phyloP scores from a whole-genome alignment of 2,113 vertebrate genomes.

The Crotalus helleri region DNA sequence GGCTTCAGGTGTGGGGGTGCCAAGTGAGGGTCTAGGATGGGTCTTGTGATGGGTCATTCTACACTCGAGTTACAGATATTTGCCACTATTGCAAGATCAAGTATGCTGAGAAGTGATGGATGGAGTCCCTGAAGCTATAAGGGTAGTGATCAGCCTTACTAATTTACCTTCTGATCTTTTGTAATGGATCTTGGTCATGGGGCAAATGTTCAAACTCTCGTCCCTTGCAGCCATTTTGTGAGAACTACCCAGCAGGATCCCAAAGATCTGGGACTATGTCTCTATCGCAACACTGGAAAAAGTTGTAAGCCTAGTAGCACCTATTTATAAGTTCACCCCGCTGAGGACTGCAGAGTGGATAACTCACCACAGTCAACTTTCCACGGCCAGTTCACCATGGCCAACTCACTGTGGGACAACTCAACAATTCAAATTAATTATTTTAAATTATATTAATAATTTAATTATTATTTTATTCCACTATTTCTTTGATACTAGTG shows the following conservation, averaged over 20 bases:
- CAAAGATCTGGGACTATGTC: background rate
- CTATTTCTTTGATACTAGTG: background rate
- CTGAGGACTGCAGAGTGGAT: background rate
- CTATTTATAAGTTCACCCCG: background rate
- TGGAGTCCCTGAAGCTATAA: background rate
- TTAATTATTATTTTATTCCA: background rate
- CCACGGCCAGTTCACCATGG: background rate
- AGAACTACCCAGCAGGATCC: background rate
- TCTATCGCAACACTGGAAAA: background rate
- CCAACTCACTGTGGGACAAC: background rate
- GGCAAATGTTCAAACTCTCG: background rate
- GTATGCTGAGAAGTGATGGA: background rate
- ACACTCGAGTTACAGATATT: too few species aligned
- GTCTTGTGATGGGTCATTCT: too few species aligned
- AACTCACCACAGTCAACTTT: background rate
- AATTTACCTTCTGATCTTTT: background rate
- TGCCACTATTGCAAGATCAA: background rate
- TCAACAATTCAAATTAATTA: background rate
- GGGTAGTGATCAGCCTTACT: background rate
- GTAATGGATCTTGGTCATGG: background rate
- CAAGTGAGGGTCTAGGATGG: too few species aligned
- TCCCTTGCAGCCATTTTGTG: background rate
- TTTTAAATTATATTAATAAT: background rate
- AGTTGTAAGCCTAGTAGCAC: background rate
- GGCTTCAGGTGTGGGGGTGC: too few species aligned